Percentiles rank a stretch among this genome's conserved stretches.
Conservation (phyloP, 2,113 vertebrate species). For the Chaetura pelagica region DNA sequence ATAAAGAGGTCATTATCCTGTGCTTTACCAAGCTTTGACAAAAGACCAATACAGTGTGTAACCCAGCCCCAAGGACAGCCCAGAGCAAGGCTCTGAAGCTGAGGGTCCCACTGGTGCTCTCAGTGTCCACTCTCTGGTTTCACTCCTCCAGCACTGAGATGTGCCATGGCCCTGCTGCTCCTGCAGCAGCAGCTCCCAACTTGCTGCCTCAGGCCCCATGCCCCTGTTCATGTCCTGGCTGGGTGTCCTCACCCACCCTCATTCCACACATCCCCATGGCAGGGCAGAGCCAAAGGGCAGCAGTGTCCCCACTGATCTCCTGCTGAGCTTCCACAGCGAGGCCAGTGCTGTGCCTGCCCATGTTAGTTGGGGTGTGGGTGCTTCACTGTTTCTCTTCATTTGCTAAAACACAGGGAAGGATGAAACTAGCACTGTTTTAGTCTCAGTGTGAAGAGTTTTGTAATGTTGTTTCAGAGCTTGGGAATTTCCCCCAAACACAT, state of each 20-base stretch:
- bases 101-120: not conserved
- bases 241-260: not conserved
- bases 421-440: not conserved
- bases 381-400: not conserved
- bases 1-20: not conserved
- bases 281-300: not conserved
- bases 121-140: not conserved
- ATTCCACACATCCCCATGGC: fast-evolving
- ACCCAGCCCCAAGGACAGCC: fast-evolving
- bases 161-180: not conserved
- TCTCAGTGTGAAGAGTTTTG: not conserved
- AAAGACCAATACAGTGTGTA: not conserved
- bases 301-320: not conserved
- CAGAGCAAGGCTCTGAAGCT: not conserved
- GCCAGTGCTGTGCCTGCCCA: not conserved
- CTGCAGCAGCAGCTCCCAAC: not conserved
- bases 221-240: not conserved
- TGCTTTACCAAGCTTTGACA: not conserved
- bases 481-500: not conserved
- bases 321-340: fast-evolving
- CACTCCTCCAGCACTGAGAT: fast-evolving
- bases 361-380: not conserved
- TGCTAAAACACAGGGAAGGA: not conserved
- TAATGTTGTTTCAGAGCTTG: not conserved
- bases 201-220: not conserved